These are phyloP conservation scores for Orchesella flavescens DNA, from an alignment of 2,888 invertebrate genomes.

Conservation along the genomic window DNA sequence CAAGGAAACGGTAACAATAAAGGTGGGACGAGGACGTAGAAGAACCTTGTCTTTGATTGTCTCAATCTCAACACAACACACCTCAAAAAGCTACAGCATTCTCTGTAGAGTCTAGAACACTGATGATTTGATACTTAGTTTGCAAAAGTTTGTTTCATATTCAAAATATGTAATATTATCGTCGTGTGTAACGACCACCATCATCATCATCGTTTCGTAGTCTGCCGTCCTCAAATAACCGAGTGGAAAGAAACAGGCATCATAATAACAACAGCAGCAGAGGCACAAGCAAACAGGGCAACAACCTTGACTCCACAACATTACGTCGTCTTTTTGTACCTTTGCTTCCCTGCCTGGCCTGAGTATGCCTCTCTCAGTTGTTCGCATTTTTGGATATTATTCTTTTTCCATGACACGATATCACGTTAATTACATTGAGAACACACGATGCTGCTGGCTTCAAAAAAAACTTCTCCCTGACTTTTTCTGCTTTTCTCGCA, in stretches of 20 bases:
- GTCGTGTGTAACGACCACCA: constrained; percentile 45
- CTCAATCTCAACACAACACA: background rate
- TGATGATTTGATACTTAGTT: background rate
- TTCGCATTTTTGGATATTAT: constrained; percentile 34
- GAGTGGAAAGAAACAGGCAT: constrained; percentile 36
- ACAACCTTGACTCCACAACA: constrained; percentile 59
- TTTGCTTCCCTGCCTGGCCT: constrained; percentile 4
- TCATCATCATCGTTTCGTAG: constrained; percentile 23
- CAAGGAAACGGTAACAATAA: constrained; percentile 34
- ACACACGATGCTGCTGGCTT: constrained; percentile 49
- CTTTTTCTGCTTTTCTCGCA: constrained; percentile 13
- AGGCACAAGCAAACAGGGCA: constrained; percentile 49
- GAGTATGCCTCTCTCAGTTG: background rate
- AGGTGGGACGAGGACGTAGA: constrained; percentile 58
- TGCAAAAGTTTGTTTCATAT: constrained; percentile 10
- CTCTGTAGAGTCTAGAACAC: background rate
- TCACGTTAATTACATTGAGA: constrained; percentile 58
- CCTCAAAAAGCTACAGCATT: background rate
- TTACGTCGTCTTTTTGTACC: constrained; percentile 6
- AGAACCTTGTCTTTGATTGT: constrained; percentile 31
- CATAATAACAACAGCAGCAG: constrained; percentile 21
- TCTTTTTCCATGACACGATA: constrained; percentile 53
- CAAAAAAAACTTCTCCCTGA: constrained; percentile 15
- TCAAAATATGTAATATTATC: constrained; percentile 23
- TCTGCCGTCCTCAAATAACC: constrained; percentile 36